Evolutionary conservation across 1,140 invertebrate species (phyloP).

Genomic region (Hyles euphorbiae): DNA sequence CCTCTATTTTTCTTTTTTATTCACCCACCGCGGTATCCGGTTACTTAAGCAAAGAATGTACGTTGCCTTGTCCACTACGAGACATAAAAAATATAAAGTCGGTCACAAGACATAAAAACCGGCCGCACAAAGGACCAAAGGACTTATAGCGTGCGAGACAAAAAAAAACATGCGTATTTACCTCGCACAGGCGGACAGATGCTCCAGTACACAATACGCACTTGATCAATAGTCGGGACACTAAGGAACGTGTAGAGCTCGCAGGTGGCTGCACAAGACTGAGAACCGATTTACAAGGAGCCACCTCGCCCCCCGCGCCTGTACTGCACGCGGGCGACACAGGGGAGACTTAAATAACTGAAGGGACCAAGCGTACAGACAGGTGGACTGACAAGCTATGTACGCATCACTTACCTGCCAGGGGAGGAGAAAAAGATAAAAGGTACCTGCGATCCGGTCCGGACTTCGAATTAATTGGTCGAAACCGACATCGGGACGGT

Average conservation of each 20-base stretch:
- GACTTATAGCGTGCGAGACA: constrained; percentile 1
- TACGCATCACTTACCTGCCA: constrained; percentile 45
- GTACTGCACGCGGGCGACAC: constrained; percentile 20
- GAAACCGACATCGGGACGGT: constrained; percentile 24
- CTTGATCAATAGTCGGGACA: constrained; percentile 29
- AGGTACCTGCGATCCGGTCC: constrained; percentile 45
- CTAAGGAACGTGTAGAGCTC: constrained; percentile 27
- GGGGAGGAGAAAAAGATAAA: constrained; percentile 30
- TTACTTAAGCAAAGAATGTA: no score
- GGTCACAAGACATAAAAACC: constrained; percentile 6
- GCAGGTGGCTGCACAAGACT: constrained; percentile 49
- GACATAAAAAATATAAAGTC: constrained; percentile 5
- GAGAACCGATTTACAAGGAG: constrained; percentile 22
- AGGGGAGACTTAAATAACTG: constrained; percentile 36
- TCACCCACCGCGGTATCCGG: no score
- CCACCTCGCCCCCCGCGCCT: constrained; percentile 27
- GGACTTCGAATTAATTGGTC: constrained; percentile 42
- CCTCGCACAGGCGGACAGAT: constrained; percentile 19
- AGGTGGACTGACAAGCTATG: constrained; percentile 29
- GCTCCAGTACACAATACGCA: constrained; percentile 25
- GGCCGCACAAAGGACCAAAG: constrained; percentile 9
- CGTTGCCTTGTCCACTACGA: no score
- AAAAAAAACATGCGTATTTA: constrained; percentile 20
- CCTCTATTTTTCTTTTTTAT: no score
- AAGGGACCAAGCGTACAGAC: constrained; percentile 27